phyloP scores from a whole-genome alignment of 2,888 invertebrate species.

The Aphodius sticticus region DNA sequence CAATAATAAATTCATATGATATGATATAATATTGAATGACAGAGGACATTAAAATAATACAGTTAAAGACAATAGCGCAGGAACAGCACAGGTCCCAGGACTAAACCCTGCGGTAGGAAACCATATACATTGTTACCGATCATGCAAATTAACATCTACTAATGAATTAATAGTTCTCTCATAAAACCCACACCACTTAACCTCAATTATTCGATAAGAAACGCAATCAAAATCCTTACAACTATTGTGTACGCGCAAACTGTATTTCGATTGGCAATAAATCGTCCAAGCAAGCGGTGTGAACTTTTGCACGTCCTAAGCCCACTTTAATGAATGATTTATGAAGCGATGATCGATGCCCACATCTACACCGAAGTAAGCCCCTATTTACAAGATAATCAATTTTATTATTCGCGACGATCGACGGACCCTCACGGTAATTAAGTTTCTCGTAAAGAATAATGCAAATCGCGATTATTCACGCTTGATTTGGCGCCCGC shows the following conservation, averaged over 20 bases:
- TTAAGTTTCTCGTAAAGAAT: constrained; percentile 22
- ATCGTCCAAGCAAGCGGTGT: not conserved
- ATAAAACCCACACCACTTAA: too few relatives aligned
- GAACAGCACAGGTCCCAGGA: too few relatives aligned
- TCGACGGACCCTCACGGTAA: constrained; percentile 12
- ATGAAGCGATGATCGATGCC: constrained; percentile 12
- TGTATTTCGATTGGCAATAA: constrained; percentile 6
- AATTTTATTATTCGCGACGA: constrained; percentile 17
- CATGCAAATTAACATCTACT: too few relatives aligned
- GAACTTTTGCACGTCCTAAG: not conserved
- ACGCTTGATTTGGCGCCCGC: constrained; percentile 31
- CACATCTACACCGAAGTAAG: constrained; percentile 14
- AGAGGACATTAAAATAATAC: too few relatives aligned
- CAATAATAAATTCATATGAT: too few relatives aligned
- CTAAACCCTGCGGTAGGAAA: too few relatives aligned
- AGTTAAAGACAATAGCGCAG: too few relatives aligned
- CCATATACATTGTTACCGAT: too few relatives aligned
- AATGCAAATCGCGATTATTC: constrained; percentile 36
- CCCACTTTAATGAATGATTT: constrained; percentile 20
- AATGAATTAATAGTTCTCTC: too few relatives aligned
- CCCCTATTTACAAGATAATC: constrained; percentile 23
- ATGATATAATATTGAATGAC: too few relatives aligned
- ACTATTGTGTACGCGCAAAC: not conserved
- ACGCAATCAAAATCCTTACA: too few relatives aligned
- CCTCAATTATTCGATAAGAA: too few relatives aligned